Percentiles rank a stretch among this genome's conserved stretches.
phyloP scores from a whole-genome alignment of 2,888 invertebrate species.

The Xanthia icteritia region DNA sequence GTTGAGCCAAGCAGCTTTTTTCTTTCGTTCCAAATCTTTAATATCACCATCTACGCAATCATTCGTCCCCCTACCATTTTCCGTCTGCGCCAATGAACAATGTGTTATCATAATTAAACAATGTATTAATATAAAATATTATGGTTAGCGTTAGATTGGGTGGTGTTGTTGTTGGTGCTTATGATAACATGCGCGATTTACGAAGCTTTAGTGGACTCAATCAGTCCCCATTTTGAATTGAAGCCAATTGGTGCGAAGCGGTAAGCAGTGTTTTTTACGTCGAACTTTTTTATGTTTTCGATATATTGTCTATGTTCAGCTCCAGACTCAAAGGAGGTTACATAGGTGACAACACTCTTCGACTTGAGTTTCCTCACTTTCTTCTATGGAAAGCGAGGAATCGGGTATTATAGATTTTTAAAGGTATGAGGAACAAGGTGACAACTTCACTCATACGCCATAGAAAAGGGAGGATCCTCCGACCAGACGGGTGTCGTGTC shows the following conservation, averaged over 20 bases:
- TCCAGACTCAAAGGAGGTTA: not conserved
- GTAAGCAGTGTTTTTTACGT: not conserved
- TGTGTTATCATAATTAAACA: constrained; percentile 18
- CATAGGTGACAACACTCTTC: not conserved
- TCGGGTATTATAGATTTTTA: too few relatives aligned
- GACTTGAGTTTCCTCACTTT: not conserved
- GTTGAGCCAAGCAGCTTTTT: constrained; percentile 50
- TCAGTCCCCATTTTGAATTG: not conserved
- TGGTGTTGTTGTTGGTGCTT: not conserved
- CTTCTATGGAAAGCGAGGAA: not conserved
- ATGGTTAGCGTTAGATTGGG: not conserved
- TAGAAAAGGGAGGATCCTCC: too few relatives aligned
- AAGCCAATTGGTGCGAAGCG: constrained; percentile 23
- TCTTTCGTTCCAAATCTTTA: constrained; percentile 43
- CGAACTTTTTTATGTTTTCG: not conserved
- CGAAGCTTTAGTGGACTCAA: not conserved
- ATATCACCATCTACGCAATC: constrained; percentile 34
- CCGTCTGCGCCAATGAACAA: constrained; percentile 49
- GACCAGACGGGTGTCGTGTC: too few relatives aligned
- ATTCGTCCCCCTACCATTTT: constrained; percentile 29
- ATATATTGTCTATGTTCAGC: too few relatives aligned
- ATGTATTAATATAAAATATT: not conserved
- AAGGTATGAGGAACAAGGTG: too few relatives aligned
- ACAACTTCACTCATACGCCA: too few relatives aligned
- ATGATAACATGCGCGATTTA: not conserved